Evolutionary conservation across 2,888 invertebrate species (phyloP).

Genomic region (Meandrusa payeni): DNA sequence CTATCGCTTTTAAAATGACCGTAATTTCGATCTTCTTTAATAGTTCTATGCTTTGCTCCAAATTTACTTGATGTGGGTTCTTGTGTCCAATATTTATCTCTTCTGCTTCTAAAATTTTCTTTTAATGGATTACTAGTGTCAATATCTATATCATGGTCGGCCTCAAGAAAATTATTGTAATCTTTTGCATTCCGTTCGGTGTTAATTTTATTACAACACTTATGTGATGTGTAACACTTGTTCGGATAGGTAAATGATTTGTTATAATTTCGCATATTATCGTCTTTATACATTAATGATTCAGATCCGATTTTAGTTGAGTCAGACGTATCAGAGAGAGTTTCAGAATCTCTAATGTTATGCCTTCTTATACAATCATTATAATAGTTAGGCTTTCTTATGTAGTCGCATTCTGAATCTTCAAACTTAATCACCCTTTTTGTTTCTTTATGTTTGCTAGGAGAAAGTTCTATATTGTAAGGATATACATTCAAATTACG

Average conservation of each 20-base stretch:
- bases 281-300: constrained; percentile 53
- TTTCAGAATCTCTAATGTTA: constrained; percentile 29
- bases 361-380: constrained; percentile 27
- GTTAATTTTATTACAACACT: too few species aligned
- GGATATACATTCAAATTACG: constrained; percentile 60
- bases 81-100: constrained; percentile 34
- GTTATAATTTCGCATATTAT: too few species aligned
- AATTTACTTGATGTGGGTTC: constrained; percentile 32
- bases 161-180: constrained; percentile 47
- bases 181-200: constrained; percentile 41
- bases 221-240: too few species aligned
- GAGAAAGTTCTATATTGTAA: constrained; percentile 67
- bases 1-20: constrained; percentile 27
- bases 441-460: constrained; percentile 49
- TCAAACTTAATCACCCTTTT: constrained; percentile 61
- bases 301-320: constrained; percentile 51
- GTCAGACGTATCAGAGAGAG: constrained; percentile 48
- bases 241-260: constrained; percentile 7
- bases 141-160: constrained; percentile 20
- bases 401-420: constrained; percentile 7
- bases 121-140: not conserved
- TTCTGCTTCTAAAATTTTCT: constrained; percentile 32
- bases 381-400: constrained; percentile 25
- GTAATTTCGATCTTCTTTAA: constrained; percentile 35
- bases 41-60: constrained; percentile 32